Evolutionary conservation across 1,140 invertebrate genomes (phyloP).

Genomic region (Bradysia coprophila): DNA sequence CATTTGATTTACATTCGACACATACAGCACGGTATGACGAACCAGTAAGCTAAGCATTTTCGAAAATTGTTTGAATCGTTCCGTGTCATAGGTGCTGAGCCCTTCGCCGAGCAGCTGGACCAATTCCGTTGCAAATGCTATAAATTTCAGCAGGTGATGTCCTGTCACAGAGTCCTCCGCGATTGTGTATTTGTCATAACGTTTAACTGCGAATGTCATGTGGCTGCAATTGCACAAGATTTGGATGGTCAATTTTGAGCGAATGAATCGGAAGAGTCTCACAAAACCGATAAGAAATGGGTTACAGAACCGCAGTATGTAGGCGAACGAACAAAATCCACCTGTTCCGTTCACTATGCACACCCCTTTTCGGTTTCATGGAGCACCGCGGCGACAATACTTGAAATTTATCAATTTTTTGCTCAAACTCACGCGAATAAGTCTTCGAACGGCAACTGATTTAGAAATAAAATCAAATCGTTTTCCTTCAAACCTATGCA

Average conservation of each 20-base stretch:
- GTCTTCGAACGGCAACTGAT: constrained; percentile 52
- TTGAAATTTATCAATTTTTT: too few species aligned
- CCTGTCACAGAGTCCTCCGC: constrained; percentile 34
- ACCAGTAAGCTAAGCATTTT: constrained; percentile 50
- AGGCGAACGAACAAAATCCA: too few species aligned
- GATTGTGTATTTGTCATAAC: constrained; percentile 30
- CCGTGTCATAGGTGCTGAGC: constrained; percentile 43
- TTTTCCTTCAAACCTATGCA: constrained; percentile 43
- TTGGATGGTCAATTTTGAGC: too few species aligned
- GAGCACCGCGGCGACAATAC: too few species aligned
- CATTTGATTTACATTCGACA: constrained; percentile 49
- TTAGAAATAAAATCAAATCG: constrained; percentile 53
- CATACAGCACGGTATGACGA: constrained; percentile 53
- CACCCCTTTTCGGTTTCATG: too few species aligned
- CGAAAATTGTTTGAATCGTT: constrained; percentile 43
- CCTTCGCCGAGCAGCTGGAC: constrained; percentile 44
- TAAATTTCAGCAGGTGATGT: constrained; percentile 41
- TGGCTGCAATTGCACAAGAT: not conserved
- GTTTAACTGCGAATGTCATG: constrained; percentile 1
- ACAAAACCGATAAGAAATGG: too few species aligned
- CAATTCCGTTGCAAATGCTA: constrained; percentile 48
- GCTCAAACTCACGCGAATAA: constrained; percentile 44
- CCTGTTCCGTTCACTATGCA: too few species aligned
- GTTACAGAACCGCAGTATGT: too few species aligned
- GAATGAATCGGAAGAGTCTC: too few species aligned